A percentile compares a stretch with the other conserved stretches of the same genome.
These are phyloP conservation scores for Arctocebus calabarensis DNA, from an alignment of 2,797 vertebrate genomes.

Conservation along the genomic window DNA sequence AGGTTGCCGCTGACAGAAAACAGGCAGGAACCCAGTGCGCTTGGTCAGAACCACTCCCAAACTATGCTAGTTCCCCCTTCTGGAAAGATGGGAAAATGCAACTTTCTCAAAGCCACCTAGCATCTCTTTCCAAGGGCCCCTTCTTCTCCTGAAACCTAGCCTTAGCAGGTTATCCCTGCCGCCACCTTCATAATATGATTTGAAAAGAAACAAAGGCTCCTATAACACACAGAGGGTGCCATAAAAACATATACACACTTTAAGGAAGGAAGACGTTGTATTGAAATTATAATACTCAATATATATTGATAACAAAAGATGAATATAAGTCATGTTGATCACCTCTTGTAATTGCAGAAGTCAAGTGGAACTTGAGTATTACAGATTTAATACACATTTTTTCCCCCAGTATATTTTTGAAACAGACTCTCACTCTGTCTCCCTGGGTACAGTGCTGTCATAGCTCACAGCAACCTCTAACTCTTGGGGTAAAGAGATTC, in stretches of 20 bases:
- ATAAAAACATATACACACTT: not conserved
- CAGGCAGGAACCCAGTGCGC: not conserved
- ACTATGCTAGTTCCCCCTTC: not conserved
- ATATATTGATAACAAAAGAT: too few relatives aligned
- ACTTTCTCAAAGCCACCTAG: not conserved
- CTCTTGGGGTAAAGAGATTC: not conserved
- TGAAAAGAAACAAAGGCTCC: slow-evolving; percentile 14
- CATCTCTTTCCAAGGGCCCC: rapidly evolving
- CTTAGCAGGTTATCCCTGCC: not conserved
- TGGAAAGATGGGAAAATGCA: slow-evolving; percentile 34
- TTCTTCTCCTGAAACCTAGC: not conserved
- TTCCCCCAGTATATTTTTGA: not conserved
- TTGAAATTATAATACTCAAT: too few relatives aligned
- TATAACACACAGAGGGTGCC: not conserved
- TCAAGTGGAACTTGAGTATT: too few relatives aligned
- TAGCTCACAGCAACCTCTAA: not conserved
- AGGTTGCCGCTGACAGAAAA: not conserved
- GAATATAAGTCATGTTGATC: too few relatives aligned
- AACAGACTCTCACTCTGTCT: not conserved
- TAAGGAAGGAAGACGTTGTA: too few relatives aligned
- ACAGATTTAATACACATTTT: too few relatives aligned
- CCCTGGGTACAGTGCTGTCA: not conserved
- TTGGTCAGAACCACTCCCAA: not conserved
- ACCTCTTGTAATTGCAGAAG: too few relatives aligned
- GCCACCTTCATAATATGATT: not conserved